Percentiles rank a stretch among this genome's conserved stretches.
phyloP scores from a whole-genome alignment of 2,113 vertebrate species.

The Oreamnos americanus region DNA sequence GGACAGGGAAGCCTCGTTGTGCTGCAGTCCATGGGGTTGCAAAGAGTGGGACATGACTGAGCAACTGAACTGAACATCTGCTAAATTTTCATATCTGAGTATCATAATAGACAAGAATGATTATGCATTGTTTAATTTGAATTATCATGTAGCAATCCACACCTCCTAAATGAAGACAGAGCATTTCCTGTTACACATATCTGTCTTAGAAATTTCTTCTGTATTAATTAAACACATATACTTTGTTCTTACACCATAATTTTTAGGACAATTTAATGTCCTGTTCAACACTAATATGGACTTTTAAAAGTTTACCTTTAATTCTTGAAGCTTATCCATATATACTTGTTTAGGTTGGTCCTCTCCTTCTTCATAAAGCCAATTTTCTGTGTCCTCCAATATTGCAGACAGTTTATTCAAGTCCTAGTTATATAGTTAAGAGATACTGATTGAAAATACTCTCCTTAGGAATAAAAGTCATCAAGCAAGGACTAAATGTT shows the following conservation, averaged over 20 bases:
- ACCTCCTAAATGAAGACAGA: not conserved
- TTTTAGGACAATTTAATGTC: slow-evolving; percentile 12
- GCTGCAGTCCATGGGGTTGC: not conserved
- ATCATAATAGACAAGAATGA: not conserved
- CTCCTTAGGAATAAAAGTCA: slow-evolving; percentile 2
- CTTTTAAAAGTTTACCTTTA: slow-evolving; percentile 83
- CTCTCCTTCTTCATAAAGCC: slow-evolving; percentile 97
- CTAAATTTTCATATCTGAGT: not conserved
- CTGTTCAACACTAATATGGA: not conserved
- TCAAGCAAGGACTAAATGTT: not conserved
- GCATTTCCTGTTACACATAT: not conserved
- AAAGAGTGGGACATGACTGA: not conserved
- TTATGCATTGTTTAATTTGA: not conserved
- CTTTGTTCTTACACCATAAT: not conserved
- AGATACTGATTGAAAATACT: slow-evolving; percentile 11
- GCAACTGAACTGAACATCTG: not conserved
- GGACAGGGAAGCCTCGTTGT: not conserved
- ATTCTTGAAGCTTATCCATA: slow-evolving; percentile 91
- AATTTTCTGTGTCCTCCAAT: slow-evolving; percentile 94
- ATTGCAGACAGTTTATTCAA: slow-evolving; percentile 86
- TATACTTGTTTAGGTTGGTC: slow-evolving; percentile 96
- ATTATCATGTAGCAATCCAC: not conserved
- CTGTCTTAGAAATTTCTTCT: not conserved
- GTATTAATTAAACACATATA: not conserved
- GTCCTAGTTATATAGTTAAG: slow-evolving; percentile 77